A percentile compares a stretch with the other conserved stretches of the same genome.
phyloP scores from a whole-genome alignment of 2,113 vertebrate genomes.

The Sapajus apella region DNA sequence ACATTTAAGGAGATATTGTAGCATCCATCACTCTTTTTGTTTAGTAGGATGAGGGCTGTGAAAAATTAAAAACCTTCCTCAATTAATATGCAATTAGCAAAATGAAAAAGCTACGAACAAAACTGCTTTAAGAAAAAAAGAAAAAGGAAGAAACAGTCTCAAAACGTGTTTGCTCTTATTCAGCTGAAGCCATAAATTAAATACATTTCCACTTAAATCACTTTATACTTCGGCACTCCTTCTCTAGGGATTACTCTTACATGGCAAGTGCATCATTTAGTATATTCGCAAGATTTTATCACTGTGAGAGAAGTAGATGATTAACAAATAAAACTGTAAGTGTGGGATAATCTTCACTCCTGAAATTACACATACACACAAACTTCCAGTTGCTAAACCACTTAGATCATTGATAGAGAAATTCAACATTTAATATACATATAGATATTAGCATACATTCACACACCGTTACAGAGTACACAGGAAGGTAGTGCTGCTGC shows the following conservation, averaged over 20 bases:
- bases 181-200: conserved; percentile 67
- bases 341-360: conserved; percentile 60
- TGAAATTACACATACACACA: conserved; percentile 9
- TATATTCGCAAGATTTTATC: conserved; percentile 57
- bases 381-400: conserved; percentile 58
- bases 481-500: conserved; percentile 37
- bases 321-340: conserved; percentile 54
- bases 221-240: conserved; percentile 68
- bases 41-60: conserved; percentile 26
- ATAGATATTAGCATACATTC: conserved; percentile 30
- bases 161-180: conserved; percentile 56
- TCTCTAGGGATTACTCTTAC: conserved; percentile 73
- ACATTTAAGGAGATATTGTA: conserved; percentile 14
- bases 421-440: conserved; percentile 52
- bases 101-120: conserved; percentile 56
- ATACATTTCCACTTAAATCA: conserved; percentile 66
- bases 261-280: conserved; percentile 64
- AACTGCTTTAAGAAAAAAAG: conserved; percentile 56
- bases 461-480: conserved; percentile 61
- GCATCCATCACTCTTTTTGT: conserved; percentile 63
- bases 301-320: conserved; percentile 65
- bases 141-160: conserved; percentile 54
- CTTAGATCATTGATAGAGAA: conserved; percentile 57
- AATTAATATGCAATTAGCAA: conserved; percentile 64
- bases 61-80: conserved; percentile 45